A percentile compares a stretch with the other conserved stretches of the same genome.
phyloP scores from a whole-genome alignment of 2,113 vertebrate genomes.

The Chaetorhynchus papuensis region DNA sequence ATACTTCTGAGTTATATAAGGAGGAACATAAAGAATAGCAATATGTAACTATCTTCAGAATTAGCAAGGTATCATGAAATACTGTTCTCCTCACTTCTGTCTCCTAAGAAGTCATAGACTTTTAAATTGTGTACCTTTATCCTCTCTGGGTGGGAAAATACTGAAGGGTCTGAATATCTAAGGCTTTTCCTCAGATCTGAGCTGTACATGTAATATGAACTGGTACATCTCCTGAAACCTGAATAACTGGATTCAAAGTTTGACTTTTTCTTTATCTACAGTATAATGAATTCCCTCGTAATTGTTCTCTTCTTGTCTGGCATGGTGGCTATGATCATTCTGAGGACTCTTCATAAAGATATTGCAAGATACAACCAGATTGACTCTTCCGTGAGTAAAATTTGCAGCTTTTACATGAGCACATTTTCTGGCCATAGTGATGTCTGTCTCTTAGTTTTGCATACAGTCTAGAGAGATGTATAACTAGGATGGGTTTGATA shows the following conservation, averaged over 20 bases:
- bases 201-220: not conserved
- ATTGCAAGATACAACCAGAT: slow-evolving; percentile 90
- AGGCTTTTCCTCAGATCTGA: not conserved
- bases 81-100: not conserved
- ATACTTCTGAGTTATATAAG: not conserved
- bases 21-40: not conserved
- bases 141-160: not conserved
- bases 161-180: not conserved
- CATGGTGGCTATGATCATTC: slow-evolving; percentile 89
- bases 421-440: rapidly evolving
- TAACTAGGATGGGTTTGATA: not conserved
- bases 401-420: not conserved
- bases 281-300: slow-evolving; percentile 91
- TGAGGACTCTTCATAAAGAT: slow-evolving; percentile 87
- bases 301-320: slow-evolving; percentile 89
- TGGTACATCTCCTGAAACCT: not conserved
- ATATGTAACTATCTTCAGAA: not conserved
- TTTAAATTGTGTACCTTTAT: not conserved
- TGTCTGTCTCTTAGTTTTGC: not conserved
- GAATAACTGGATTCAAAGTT: not conserved
- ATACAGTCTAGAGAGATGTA: not conserved
- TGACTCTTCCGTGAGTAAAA: slow-evolving; percentile 73
- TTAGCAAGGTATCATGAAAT: not conserved
- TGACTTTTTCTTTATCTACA: slow-evolving; percentile 46
- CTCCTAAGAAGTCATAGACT: not conserved